Percentiles rank a stretch among this genome's conserved stretches.
Evolutionary conservation across 2,888 invertebrate species (phyloP).

Genomic region (Caenorhabditis parvicauda): DNA sequence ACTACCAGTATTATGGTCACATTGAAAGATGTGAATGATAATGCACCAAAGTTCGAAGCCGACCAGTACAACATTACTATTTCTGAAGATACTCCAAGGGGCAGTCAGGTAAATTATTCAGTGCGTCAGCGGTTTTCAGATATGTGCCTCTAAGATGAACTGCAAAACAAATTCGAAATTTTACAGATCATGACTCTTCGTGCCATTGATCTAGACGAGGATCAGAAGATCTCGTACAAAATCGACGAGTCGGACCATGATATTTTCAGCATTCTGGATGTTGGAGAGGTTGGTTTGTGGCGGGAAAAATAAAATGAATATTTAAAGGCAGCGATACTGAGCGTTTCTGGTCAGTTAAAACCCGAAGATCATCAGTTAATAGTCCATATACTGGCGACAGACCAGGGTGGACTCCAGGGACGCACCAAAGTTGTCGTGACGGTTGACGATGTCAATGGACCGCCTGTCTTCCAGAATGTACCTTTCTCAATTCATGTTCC

Average conservation of each 20-base stretch:
- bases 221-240: constrained; percentile 54
- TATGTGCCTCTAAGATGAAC: too few relatives aligned
- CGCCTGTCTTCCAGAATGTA: constrained; percentile 52
- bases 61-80: constrained; percentile 76
- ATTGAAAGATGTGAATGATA: constrained; percentile 76
- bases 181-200: constrained; percentile 48
- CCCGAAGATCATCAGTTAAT: constrained; percentile 42
- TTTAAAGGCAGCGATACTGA: constrained; percentile 49
- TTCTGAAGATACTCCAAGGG: constrained; percentile 73
- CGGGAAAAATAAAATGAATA: constrained; percentile 11
- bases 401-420: constrained; percentile 41
- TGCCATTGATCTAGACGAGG: constrained; percentile 49
- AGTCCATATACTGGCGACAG: constrained; percentile 53
- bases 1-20: constrained; percentile 54
- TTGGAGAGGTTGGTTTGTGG: too few relatives aligned
- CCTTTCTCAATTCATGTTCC: constrained; percentile 66
- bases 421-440: constrained; percentile 34
- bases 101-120: constrained; percentile 41
- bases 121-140: neutral
- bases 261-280: constrained; percentile 50
- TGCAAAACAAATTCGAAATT: too few relatives aligned
- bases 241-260: constrained; percentile 47
- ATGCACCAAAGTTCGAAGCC: constrained; percentile 78
- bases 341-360: constrained; percentile 43
- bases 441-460: constrained; percentile 66